Conservation (phyloP, 1,140 invertebrate species). For the Bombus difficillimus region DNA sequence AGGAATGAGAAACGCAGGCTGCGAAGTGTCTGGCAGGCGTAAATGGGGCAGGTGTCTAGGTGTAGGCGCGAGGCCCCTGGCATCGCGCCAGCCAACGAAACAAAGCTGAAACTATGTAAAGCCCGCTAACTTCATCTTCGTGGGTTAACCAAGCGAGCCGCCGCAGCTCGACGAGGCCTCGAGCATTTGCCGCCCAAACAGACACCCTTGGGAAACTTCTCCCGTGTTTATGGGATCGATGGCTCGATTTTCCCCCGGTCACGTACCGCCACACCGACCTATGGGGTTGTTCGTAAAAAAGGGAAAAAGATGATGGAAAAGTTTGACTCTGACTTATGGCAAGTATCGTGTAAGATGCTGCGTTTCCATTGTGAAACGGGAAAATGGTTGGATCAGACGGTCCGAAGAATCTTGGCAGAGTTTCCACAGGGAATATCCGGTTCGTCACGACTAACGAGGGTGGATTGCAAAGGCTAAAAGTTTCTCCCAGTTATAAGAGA, state of each 20-base stretch:
- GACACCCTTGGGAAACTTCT: slow-evolving; percentile 19
- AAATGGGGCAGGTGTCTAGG: slow-evolving; percentile 23
- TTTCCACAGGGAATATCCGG: neutral
- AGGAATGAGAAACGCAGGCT: neutral
- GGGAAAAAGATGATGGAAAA: neutral
- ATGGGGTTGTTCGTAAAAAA: neutral
- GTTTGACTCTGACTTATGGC: neutral
- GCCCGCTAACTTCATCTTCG: slow-evolving; percentile 30
- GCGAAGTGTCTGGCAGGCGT: neutral
- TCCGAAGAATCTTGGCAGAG: too few species aligned
- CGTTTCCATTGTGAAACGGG: neutral
- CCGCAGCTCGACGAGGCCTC: neutral
- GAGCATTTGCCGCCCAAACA: slow-evolving; percentile 21
- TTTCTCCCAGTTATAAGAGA: neutral
- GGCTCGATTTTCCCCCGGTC: slow-evolving; percentile 2
- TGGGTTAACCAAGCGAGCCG: slow-evolving; percentile 24
- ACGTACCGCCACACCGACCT: neutral
- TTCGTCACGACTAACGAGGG: neutral
- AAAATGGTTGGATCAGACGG: neutral
- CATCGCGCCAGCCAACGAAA: neutral
- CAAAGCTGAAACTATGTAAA: slow-evolving; percentile 38
- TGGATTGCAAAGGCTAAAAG: neutral
- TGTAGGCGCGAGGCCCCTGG: neutral
- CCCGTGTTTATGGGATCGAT: slow-evolving; percentile 22
- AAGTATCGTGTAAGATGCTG: neutral